phyloP scores from a whole-genome alignment of 92 coral and sea anemone species.

The Paramuricea clavata region DNA sequence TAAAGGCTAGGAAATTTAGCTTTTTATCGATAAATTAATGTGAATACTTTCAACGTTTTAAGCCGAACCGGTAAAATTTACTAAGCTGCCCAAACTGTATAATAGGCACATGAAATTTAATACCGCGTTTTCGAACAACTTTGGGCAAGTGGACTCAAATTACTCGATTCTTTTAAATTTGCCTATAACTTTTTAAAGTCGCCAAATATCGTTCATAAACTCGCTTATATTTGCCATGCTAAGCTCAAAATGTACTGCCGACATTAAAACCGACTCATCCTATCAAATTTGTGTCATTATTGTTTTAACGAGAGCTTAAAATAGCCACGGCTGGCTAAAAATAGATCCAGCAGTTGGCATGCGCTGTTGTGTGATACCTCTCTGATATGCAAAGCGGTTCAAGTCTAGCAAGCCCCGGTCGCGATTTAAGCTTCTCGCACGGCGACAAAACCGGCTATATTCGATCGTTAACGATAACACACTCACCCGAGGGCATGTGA shows the following conservation, averaged over 20 bases:
- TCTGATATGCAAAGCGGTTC: conserved; percentile 27
- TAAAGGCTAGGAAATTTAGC: background rate
- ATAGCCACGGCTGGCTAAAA: conserved; percentile 41
- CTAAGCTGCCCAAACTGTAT: conserved; percentile 18
- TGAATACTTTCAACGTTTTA: background rate
- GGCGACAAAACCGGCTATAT: background rate
- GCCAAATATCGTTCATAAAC: conserved; percentile 7
- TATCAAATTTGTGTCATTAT: conserved; percentile 48
- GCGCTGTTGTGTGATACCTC: conserved; percentile 38
- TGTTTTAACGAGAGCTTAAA: conserved; percentile 44
- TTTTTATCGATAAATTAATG: background rate
- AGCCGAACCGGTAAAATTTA: conserved; percentile 2
- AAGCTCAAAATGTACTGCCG: conserved; percentile 33
- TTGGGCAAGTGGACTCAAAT: background rate
- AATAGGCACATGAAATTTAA: conserved; percentile 2
- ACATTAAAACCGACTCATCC: conserved; percentile 44
- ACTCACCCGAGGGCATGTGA: background rate
- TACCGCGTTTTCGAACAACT: background rate
- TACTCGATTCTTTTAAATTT: background rate
- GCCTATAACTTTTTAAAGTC: background rate
- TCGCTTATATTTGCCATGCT: conserved; percentile 24
- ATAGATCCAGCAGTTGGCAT: conserved; percentile 46
- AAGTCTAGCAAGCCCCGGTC: conserved; percentile 22
- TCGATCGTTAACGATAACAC: background rate
- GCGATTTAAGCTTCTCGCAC: background rate